Conservation (phyloP, 2,113 vertebrate species). For the Ceyx cyanopectus region DNA sequence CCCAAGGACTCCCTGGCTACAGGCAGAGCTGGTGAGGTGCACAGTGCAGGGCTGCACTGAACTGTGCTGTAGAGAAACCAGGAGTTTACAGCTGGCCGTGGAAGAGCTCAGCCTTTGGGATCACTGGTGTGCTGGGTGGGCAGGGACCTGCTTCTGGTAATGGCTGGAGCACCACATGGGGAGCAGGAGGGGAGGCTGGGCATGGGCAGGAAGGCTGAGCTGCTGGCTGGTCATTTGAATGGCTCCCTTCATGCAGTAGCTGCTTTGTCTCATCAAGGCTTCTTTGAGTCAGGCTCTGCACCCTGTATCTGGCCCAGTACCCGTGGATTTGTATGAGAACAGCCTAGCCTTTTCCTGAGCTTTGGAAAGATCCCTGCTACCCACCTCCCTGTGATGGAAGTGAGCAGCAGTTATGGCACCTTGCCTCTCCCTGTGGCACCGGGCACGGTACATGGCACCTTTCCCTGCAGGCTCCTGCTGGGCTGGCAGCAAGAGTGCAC, state of each 20-base stretch:
- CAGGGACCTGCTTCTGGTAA: not conserved
- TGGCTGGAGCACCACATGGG: accelerated
- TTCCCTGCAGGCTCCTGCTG: not conserved
- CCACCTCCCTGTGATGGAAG: not conserved
- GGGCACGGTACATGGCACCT: not conserved
- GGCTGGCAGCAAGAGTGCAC: not conserved
- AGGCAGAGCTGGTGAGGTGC: not conserved
- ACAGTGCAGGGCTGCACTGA: not conserved
- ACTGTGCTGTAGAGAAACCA: not conserved
- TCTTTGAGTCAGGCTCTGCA: not conserved
- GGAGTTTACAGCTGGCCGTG: not conserved
- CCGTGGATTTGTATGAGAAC: not conserved
- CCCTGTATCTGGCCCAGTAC: not conserved
- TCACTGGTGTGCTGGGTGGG: not conserved
- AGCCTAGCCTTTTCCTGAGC: not conserved
- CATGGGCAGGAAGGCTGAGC: not conserved
- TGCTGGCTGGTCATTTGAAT: not conserved
- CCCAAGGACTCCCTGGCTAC: not conserved
- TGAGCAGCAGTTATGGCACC: not conserved
- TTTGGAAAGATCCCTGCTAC: not conserved
- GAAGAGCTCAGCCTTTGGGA: not conserved
- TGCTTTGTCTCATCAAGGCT: not conserved
- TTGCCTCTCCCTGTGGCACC: not conserved
- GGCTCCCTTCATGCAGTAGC: not conserved
- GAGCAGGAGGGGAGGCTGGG: not conserved